A percentile compares a stretch with the other conserved stretches of the same genome.
These are phyloP conservation scores for Pseudorectes ferrugineus DNA, from an alignment of 2,113 vertebrate genomes.

Conservation along the genomic window DNA sequence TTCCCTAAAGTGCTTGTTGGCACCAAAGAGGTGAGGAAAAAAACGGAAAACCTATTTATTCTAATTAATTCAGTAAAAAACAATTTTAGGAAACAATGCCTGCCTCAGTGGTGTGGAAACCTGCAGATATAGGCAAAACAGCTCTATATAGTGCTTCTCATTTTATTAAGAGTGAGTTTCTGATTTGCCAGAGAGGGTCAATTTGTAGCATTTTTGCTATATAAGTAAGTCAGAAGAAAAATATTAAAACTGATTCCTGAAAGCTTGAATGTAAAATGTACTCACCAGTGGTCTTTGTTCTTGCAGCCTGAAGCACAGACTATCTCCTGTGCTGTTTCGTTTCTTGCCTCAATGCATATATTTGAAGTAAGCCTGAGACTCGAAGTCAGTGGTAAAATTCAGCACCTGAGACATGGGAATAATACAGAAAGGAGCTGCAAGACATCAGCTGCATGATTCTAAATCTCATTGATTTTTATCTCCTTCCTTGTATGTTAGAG, in stretches of 20 bases:
- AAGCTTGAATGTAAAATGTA: background rate
- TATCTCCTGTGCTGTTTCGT: background rate
- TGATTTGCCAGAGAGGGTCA: background rate
- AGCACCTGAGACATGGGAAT: background rate
- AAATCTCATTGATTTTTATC: background rate
- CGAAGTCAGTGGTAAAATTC: background rate
- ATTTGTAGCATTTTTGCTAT: background rate
- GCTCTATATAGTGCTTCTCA: background rate
- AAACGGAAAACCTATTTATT: background rate
- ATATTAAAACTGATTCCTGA: background rate
- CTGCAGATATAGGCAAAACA: background rate
- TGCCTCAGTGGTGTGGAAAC: background rate
- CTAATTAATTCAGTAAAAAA: background rate
- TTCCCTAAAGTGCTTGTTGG: background rate
- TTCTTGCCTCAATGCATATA: background rate
- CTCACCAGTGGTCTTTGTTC: background rate
- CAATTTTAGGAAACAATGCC: background rate
- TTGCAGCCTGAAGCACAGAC: background rate
- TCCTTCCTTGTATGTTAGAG: background rate
- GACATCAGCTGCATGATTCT: background rate
- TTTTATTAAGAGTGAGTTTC: background rate
- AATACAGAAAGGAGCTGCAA: background rate
- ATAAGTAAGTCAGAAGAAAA: background rate
- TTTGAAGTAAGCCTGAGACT: background rate
- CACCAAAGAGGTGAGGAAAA: background rate